phyloP scores from a whole-genome alignment of 2,797 vertebrate species.

The Anguilla anguilla region DNA sequence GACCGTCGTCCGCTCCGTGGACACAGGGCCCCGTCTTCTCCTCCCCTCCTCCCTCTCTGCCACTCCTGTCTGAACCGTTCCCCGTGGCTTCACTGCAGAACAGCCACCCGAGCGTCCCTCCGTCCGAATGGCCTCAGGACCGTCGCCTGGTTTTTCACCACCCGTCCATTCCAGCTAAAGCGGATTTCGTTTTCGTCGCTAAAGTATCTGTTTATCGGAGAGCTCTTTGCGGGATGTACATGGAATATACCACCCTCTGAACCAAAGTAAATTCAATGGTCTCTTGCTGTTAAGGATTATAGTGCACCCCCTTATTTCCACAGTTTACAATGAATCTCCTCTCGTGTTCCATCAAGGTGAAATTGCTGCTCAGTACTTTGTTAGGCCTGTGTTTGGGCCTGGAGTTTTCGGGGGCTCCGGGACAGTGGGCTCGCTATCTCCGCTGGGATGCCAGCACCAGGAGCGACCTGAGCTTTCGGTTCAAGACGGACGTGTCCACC shows the following conservation, averaged over 20 bases:
- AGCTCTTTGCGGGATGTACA: constrained; percentile 57
- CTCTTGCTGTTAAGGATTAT: constrained; percentile 65
- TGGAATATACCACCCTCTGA: constrained; percentile 58
- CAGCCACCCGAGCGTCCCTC: constrained; percentile 50
- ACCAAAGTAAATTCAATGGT: constrained; percentile 57
- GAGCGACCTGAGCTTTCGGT: constrained; percentile 93
- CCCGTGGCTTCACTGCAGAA: constrained; percentile 43
- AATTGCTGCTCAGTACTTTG: constrained; percentile 84
- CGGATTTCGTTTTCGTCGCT: constrained; percentile 50
- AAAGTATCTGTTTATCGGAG: constrained; percentile 52
- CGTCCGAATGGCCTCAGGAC: constrained; percentile 66
- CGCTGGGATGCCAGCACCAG: constrained; percentile 98
- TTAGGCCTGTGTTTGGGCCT: constrained; percentile 85
- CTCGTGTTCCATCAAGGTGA: constrained; percentile 83
- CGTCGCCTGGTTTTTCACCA: constrained; percentile 69
- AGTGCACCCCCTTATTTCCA: constrained; percentile 31
- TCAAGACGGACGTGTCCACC: constrained; percentile 88
- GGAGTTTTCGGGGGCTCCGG: constrained; percentile 89
- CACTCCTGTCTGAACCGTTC: neutral
- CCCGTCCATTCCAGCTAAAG: constrained; percentile 57
- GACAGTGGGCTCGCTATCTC: constrained; percentile 96
- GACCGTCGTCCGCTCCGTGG: constrained; percentile 28
- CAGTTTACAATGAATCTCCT: constrained; percentile 76
- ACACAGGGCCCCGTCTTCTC: constrained; percentile 25
- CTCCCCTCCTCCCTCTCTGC: constrained; percentile 23